phyloP scores from a whole-genome alignment of 2,113 vertebrate species.

The Platichthys flesus region DNA sequence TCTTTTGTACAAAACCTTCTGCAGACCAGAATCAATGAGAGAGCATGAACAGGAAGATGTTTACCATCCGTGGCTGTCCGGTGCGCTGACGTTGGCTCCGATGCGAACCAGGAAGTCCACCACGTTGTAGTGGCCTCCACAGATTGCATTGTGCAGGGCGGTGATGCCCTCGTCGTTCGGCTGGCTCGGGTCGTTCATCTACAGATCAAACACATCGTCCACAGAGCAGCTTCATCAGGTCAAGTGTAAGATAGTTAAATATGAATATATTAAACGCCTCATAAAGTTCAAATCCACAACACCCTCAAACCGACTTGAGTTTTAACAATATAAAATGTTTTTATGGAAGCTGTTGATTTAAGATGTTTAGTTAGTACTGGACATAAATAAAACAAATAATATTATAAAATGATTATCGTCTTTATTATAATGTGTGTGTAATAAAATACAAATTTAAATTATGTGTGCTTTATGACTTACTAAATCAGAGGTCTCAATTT shows the following conservation, averaged over 20 bases:
- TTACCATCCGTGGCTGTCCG: slow-evolving; percentile 94
- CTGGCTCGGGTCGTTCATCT: slow-evolving; percentile 92
- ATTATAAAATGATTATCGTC: background rate
- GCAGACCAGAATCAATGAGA: background rate
- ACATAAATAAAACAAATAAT: background rate
- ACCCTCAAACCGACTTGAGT: background rate
- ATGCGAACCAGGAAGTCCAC: slow-evolving; percentile 89
- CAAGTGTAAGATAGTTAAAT: background rate
- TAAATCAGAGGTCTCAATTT: no score
- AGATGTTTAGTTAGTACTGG: background rate
- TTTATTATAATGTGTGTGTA: no score
- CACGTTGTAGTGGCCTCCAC: slow-evolving; percentile 87
- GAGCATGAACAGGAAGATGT: slow-evolving; percentile 3
- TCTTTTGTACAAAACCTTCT: no score
- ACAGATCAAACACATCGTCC: background rate
- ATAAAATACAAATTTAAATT: no score
- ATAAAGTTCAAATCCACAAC: background rate
- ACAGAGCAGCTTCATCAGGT: background rate
- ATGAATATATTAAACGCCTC: no score
- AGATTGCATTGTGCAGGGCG: slow-evolving; percentile 92
- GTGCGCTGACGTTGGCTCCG: slow-evolving; percentile 89
- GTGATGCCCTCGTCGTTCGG: slow-evolving; percentile 94
- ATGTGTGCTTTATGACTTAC: no score
- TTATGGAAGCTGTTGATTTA: background rate
- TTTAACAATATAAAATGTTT: background rate